Percentiles rank a stretch among this genome's conserved stretches.
Conservation (phyloP, 1,140 invertebrate genomes). For the Drosophila nasuta region DNA sequence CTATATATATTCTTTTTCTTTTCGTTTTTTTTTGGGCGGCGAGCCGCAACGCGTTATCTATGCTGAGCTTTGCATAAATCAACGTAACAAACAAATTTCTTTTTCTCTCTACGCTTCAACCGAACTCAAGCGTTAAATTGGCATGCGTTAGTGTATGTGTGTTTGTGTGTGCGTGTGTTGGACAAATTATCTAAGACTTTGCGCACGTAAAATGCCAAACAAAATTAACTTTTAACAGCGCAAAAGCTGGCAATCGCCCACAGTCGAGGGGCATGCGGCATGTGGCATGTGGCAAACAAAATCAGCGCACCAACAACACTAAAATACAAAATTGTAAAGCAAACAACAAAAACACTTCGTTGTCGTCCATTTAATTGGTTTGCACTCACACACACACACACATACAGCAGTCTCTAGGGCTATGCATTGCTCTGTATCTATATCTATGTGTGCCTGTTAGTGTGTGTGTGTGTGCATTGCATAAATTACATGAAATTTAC, state of each 20-base stretch:
- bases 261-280: conserved; percentile 6
- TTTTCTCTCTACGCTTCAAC: conserved; percentile 47
- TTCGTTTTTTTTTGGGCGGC: conserved; percentile 27
- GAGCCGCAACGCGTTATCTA: conserved; percentile 72
- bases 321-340: conserved; percentile 66
- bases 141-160: conserved; percentile 17
- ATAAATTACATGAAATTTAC: conserved; percentile 74
- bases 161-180: conserved; percentile 28
- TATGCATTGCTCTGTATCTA: conserved; percentile 15
- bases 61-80: conserved; percentile 77
- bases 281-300: conserved; percentile 40
- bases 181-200: conserved; percentile 69
- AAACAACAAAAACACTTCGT: conserved; percentile 71
- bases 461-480: conserved; percentile 51
- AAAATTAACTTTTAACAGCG: conserved; percentile 67
- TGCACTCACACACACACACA: conserved; percentile 37
- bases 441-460: conserved; percentile 18
- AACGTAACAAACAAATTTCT: conserved; percentile 55
- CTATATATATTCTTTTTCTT: not conserved
- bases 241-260: conserved; percentile 35
- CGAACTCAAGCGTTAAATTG: conserved; percentile 80
- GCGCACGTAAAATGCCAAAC: conserved; percentile 56
- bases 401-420: conserved; percentile 13
- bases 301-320: conserved; percentile 24
- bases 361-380: conserved; percentile 76